Percentiles rank a stretch among this genome's conserved stretches.
These are phyloP conservation scores for Lerema accius DNA, from an alignment of 1,140 invertebrate genomes.

Conservation along the genomic window DNA sequence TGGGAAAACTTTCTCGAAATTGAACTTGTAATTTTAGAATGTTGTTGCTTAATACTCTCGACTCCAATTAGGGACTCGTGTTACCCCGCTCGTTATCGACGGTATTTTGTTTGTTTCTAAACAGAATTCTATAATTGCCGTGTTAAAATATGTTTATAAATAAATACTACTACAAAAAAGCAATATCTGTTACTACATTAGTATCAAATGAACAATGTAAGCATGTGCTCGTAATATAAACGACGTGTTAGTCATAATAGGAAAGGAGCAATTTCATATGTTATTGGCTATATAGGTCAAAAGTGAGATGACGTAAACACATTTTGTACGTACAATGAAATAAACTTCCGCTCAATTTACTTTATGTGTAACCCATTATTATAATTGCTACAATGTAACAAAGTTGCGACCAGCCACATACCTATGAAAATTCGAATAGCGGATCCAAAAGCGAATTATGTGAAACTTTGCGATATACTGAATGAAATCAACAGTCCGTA, in stretches of 20 bases:
- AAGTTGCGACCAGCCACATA: constrained; percentile 47
- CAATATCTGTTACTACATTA: too few relatives aligned
- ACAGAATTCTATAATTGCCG: too few relatives aligned
- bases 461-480: constrained; percentile 37
- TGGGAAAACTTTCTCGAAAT: constrained; percentile 50
- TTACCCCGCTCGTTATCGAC: constrained; percentile 4
- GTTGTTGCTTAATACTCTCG: constrained; percentile 35
- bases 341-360: constrained; percentile 66
- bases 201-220: too few relatives aligned
- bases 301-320: constrained; percentile 47
- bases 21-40: constrained; percentile 56
- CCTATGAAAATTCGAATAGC: constrained; percentile 46
- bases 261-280: constrained; percentile 3
- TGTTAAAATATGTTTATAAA: too few relatives aligned
- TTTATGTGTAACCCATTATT: constrained; percentile 70
- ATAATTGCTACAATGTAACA: constrained; percentile 65
- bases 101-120: constrained; percentile 8
- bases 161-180: too few relatives aligned
- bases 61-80: constrained; percentile 17
- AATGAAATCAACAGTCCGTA: constrained; percentile 15
- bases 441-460: constrained; percentile 47
- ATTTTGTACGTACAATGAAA: constrained; percentile 55
- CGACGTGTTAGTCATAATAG: neutral
- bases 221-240: too few relatives aligned
- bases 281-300: constrained; percentile 38